These are phyloP conservation scores for Rhagium mordax DNA, from an alignment of 2,888 invertebrate species.

Conservation along the genomic window DNA sequence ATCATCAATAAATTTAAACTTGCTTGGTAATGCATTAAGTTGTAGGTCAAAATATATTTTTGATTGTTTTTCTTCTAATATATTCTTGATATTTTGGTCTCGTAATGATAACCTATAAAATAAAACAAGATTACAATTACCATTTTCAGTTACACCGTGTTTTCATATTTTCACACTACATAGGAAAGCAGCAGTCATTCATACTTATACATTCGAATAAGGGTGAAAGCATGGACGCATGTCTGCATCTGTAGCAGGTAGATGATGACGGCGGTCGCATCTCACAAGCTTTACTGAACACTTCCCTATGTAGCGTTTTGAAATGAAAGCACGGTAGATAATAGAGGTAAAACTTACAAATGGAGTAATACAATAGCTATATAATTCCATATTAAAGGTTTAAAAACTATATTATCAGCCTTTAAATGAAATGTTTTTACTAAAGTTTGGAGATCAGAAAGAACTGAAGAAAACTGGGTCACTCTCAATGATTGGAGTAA, in stretches of 20 bases:
- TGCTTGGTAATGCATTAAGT: slow-evolving; percentile 52
- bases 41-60: slow-evolving; percentile 53
- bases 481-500: slow-evolving; percentile 54
- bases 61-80: slow-evolving; percentile 54
- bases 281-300: too few species aligned
- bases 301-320: too few species aligned
- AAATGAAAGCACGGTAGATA: too few species aligned
- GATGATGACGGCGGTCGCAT: too few species aligned
- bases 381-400: slow-evolving; percentile 80
- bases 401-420: slow-evolving; percentile 82
- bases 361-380: slow-evolving; percentile 80
- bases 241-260: too few species aligned
- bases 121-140: not conserved
- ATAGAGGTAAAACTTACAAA: slow-evolving; percentile 71
- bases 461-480: slow-evolving; percentile 50
- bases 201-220: too few species aligned
- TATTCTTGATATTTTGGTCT: slow-evolving; percentile 54
- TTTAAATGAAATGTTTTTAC: slow-evolving; percentile 79
- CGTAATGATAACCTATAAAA: slow-evolving; percentile 61
- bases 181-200: too few species aligned
- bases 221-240: too few species aligned
- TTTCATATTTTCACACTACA: too few species aligned
- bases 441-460: slow-evolving; percentile 71
- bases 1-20: slow-evolving; percentile 51
- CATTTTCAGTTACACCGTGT: too few species aligned